Conservation (phyloP, 1,140 invertebrate species). For the Neodiprion pinetum region DNA sequence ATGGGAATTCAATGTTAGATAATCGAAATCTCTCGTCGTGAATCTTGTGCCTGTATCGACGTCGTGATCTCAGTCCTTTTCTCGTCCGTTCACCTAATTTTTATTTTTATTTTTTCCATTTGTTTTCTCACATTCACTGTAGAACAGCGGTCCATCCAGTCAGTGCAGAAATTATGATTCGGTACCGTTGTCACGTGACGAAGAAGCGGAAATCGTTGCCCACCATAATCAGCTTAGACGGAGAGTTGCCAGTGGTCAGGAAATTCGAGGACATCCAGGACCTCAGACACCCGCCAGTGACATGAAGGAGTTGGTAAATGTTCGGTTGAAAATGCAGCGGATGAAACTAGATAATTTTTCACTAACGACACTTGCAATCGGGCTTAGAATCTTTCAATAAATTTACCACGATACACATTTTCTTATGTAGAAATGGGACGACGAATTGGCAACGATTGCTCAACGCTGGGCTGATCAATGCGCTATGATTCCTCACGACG, state of each 20-base stretch:
- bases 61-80: background rate
- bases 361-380: no score
- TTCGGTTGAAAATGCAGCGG: no score
- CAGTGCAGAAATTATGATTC: background rate
- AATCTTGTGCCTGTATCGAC: background rate
- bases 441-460: background rate
- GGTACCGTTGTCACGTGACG: background rate
- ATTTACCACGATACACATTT: no score
- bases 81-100: no score
- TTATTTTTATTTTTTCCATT: no score
- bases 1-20: background rate
- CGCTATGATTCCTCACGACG: background rate
- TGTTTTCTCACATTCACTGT: background rate
- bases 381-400: no score
- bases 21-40: no score
- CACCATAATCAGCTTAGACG: background rate
- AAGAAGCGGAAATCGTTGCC: background rate
- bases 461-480: background rate
- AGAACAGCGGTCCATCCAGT: background rate
- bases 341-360: no score
- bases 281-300: background rate
- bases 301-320: background rate
- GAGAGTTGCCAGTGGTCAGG: background rate
- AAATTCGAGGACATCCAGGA: background rate
- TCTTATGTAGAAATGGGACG: background rate